These are phyloP conservation scores for Ceratoteleas bidentatus DNA, from an alignment of 1,140 invertebrate genomes.

Conservation along the genomic window DNA sequence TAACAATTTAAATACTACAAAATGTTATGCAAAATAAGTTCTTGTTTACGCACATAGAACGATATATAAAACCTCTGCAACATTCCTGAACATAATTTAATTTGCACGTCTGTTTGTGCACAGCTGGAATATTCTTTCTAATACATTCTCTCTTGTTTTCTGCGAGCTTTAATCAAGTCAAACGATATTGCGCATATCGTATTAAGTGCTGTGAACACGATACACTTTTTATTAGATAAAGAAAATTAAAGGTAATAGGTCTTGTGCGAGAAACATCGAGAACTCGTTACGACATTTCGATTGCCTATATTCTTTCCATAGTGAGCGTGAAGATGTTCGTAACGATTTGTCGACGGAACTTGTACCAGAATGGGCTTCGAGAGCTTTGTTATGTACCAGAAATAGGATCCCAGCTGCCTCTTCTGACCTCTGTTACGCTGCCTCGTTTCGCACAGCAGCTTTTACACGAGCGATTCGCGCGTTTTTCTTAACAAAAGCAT, in stretches of 20 bases:
- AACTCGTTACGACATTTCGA: constrained; percentile 63
- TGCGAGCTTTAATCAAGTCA: constrained; percentile 23
- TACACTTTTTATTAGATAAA: constrained; percentile 55
- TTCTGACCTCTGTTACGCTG: constrained; percentile 44
- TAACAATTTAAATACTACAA: too few species aligned
- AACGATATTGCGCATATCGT: constrained; percentile 31
- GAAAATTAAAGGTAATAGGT: constrained; percentile 55
- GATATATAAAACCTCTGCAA: too few species aligned
- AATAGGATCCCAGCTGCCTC: constrained; percentile 61
- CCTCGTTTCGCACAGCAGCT: constrained; percentile 49
- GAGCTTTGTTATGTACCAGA: constrained; percentile 65
- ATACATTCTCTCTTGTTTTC: constrained; percentile 2
- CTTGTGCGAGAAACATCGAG: constrained; percentile 47
- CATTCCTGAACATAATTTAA: neutral
- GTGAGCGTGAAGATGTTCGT: constrained; percentile 66
- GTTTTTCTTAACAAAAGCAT: constrained; percentile 46
- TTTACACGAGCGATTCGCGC: constrained; percentile 49
- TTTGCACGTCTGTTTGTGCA: constrained; percentile 2
- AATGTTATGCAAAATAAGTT: too few species aligned
- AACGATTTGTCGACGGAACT: constrained; percentile 67
- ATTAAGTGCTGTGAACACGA: constrained; percentile 32
- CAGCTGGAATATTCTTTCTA: constrained; percentile 3
- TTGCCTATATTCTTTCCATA: constrained; percentile 66
- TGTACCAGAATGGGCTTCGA: constrained; percentile 60
- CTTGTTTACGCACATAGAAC: too few species aligned